A percentile compares a stretch with the other conserved stretches of the same genome.
Evolutionary conservation across 2,113 vertebrate species (phyloP).

Genomic region (Ptychochromis oligacanthus): DNA sequence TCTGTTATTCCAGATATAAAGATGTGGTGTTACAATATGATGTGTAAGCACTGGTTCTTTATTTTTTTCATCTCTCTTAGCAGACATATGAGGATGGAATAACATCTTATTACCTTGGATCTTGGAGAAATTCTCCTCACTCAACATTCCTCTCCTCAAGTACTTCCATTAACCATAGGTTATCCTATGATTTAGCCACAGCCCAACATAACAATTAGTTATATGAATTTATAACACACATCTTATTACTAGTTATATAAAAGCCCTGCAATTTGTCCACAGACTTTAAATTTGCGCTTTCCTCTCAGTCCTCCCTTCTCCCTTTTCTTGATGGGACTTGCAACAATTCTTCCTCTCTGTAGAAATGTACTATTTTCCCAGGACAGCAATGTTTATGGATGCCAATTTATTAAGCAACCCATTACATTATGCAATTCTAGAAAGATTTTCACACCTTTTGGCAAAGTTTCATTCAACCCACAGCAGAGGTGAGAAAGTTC

Average conservation of each 20-base stretch:
- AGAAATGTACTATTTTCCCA: slow-evolving; percentile 26
- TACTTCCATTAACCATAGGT: slow-evolving; percentile 59
- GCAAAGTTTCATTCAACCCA: slow-evolving; percentile 3
- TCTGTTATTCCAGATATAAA: slow-evolving; percentile 22
- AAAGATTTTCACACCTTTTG: slow-evolving; percentile 6
- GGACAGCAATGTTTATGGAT: slow-evolving; percentile 19
- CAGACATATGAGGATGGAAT: slow-evolving; percentile 44
- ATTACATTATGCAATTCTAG: slow-evolving; percentile 6
- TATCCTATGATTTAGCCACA: slow-evolving; percentile 60
- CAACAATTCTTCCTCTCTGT: slow-evolving; percentile 12
- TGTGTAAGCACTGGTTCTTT: slow-evolving; percentile 4
- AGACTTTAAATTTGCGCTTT: slow-evolving; percentile 44
- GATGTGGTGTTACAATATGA: slow-evolving; percentile 28
- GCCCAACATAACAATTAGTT: slow-evolving; percentile 58
- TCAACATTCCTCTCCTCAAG: slow-evolving; percentile 53
- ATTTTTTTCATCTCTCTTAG: slow-evolving; percentile 38
- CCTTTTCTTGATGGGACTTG: slow-evolving; percentile 34
- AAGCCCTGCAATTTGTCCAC: slow-evolving; percentile 61
- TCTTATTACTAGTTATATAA: slow-evolving; percentile 54
- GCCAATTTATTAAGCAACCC: slow-evolving; percentile 37
- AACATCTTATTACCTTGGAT: slow-evolving; percentile 36
- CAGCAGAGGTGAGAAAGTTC: neutral
- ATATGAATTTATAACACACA: slow-evolving; percentile 55
- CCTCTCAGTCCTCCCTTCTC: neutral
- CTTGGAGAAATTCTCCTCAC: slow-evolving; percentile 44